Percentiles rank a stretch among this genome's conserved stretches.
phyloP scores from a whole-genome alignment of 2,888 invertebrate genomes.

The Trissonchulus latispiculum region DNA sequence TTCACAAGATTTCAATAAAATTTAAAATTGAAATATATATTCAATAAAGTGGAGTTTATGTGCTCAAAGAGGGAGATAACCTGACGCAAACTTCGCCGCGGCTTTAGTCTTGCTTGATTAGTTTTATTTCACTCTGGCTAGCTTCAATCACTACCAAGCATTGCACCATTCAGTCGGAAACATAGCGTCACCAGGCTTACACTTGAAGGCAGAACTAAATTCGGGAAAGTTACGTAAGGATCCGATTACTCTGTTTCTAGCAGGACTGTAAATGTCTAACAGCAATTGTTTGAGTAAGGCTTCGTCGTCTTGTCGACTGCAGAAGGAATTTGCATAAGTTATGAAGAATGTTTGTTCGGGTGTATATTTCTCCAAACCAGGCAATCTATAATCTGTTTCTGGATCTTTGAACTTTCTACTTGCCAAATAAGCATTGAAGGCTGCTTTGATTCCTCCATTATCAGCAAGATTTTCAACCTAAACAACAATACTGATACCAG shows the following conservation, averaged over 20 bases:
- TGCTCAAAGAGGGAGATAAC: no score
- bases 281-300: background rate
- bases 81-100: no score
- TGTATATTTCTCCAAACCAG: background rate
- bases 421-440: slow-evolving; percentile 53
- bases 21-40: no score
- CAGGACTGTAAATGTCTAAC: background rate
- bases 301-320: background rate
- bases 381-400: background rate
- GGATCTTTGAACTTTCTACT: background rate
- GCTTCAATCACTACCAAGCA: no score
- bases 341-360: background rate
- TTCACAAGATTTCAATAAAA: no score
- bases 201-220: slow-evolving; percentile 1
- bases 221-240: background rate
- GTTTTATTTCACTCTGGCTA: no score
- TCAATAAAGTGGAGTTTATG: no score
- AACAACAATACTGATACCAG: no score
- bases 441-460: slow-evolving; percentile 79
- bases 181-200: slow-evolving; percentile 11
- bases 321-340: background rate
- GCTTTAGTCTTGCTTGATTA: no score
- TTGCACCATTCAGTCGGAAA: no score
- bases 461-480: slow-evolving; percentile 72
- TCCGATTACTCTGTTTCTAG: background rate